phyloP scores from a whole-genome alignment of 1,140 invertebrate species.

The Macrocentrus cingulum region DNA sequence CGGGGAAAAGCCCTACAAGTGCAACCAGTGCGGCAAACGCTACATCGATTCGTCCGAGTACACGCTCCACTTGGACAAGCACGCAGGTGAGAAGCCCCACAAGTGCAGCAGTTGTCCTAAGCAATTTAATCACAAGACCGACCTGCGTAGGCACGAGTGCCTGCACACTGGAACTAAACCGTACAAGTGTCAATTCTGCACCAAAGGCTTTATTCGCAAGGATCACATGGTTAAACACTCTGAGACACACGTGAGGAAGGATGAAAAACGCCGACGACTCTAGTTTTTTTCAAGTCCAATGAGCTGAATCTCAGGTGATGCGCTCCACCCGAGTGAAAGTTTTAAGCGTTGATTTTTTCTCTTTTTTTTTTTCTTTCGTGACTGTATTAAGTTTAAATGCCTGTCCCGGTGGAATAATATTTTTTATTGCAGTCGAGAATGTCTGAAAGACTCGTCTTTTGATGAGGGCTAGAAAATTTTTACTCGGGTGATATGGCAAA shows the following conservation, averaged over 20 bases:
- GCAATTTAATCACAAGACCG: conserved; percentile 89
- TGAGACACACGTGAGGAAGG: conserved; percentile 75
- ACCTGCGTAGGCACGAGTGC: conserved; percentile 84
- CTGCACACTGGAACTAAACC: conserved; percentile 83
- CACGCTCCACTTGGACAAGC: conserved; percentile 74
- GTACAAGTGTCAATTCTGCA: conserved; percentile 77
- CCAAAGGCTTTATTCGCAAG: conserved; percentile 89
- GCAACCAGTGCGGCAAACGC: conserved; percentile 79
- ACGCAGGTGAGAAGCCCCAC: conserved; percentile 83
- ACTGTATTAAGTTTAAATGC: too few species aligned
- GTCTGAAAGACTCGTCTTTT: too few species aligned
- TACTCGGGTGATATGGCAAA: too few species aligned
- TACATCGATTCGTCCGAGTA: conserved; percentile 66
- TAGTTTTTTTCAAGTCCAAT: conserved; percentile 35
- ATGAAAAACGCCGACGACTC: conserved; percentile 33
- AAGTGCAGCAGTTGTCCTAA: conserved; percentile 87
- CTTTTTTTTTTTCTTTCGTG: too few species aligned
- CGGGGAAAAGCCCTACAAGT: conserved; percentile 84
- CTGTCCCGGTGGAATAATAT: too few species aligned
- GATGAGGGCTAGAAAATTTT: too few species aligned
- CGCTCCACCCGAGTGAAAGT: too few species aligned
- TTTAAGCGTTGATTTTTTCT: too few species aligned
- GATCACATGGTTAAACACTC: conserved; percentile 94
- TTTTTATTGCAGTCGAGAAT: too few species aligned
- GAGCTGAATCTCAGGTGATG: too few species aligned